A percentile compares a stretch with the other conserved stretches of the same genome.
Evolutionary conservation across 2,888 invertebrate genomes (phyloP).

Genomic region (Cataglyphis altisquamis): DNA sequence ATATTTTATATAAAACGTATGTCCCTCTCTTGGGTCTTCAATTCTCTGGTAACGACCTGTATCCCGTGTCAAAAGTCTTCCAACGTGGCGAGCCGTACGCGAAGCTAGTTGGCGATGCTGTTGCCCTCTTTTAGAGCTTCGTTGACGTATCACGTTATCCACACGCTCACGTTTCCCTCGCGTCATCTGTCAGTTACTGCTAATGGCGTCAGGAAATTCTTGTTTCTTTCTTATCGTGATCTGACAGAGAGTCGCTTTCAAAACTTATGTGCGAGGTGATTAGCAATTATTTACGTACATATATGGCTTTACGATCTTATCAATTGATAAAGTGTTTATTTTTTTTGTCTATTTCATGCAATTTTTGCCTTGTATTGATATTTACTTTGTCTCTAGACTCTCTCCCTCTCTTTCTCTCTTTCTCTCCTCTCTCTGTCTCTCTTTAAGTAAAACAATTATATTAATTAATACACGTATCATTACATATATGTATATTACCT

Average conservation of each 20-base stretch:
- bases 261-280: not conserved
- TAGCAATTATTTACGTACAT: not conserved
- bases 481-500: not conserved
- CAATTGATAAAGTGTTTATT: not conserved
- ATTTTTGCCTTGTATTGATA: too few relatives aligned
- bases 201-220: not conserved
- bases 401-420: too few relatives aligned
- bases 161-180: not conserved
- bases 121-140: constrained; percentile 66
- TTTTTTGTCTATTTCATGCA: not conserved
- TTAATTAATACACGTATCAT: not conserved
- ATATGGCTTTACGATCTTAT: not conserved
- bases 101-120: constrained; percentile 55
- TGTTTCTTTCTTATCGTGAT: not conserved
- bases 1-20: constrained; percentile 61
- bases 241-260: not conserved
- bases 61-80: constrained; percentile 74
- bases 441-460: not conserved
- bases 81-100: constrained; percentile 84
- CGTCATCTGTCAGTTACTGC: constrained; percentile 8
- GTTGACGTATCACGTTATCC: constrained; percentile 2
- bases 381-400: too few relatives aligned
- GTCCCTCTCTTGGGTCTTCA: constrained; percentile 55
- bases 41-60: not conserved
- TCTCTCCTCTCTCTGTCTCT: too few relatives aligned